Percentiles rank a stretch among this genome's conserved stretches.
phyloP scores from a whole-genome alignment of 1,140 invertebrate genomes.

The Formica exsecta region DNA sequence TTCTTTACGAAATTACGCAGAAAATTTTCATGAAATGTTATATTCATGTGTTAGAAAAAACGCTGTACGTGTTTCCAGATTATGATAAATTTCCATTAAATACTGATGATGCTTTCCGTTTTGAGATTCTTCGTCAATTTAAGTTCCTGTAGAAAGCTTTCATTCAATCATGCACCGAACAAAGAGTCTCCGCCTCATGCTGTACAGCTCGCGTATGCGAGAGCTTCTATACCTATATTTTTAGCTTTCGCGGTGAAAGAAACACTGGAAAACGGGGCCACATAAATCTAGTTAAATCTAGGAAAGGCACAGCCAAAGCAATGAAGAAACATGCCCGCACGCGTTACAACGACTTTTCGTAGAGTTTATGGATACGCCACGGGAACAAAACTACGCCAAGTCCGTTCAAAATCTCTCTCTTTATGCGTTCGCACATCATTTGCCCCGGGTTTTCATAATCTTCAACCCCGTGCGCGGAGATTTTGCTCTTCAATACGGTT shows the following conservation, averaged over 20 bases:
- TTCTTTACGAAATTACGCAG: slow-evolving; percentile 27
- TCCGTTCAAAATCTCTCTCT: slow-evolving; percentile 45
- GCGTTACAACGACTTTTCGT: slow-evolving; percentile 46
- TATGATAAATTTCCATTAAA: slow-evolving; percentile 43
- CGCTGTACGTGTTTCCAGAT: background rate
- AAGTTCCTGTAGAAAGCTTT: background rate
- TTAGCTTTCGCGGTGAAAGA: slow-evolving; percentile 25
- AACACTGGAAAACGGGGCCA: slow-evolving; percentile 25
- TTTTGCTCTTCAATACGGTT: slow-evolving; percentile 39
- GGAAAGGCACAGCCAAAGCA: slow-evolving; percentile 46
- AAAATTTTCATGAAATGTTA: slow-evolving; percentile 16
- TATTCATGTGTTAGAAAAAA: slow-evolving; percentile 10
- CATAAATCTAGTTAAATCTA: slow-evolving; percentile 61
- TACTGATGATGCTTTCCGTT: slow-evolving; percentile 14
- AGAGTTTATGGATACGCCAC: slow-evolving; percentile 23
- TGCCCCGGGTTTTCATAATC: slow-evolving; percentile 51
- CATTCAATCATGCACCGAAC: slow-evolving; percentile 27
- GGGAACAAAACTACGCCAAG: slow-evolving; percentile 44
- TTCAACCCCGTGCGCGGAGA: background rate
- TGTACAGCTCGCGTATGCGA: slow-evolving; percentile 4
- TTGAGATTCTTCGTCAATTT: slow-evolving; percentile 44
- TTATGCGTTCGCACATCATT: slow-evolving; percentile 54
- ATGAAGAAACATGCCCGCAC: slow-evolving; percentile 55
- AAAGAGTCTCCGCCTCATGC: slow-evolving; percentile 8
- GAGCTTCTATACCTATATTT: slow-evolving; percentile 35